Conservation (phyloP, 2,113 vertebrate genomes). For the Mastomys coucha region DNA sequence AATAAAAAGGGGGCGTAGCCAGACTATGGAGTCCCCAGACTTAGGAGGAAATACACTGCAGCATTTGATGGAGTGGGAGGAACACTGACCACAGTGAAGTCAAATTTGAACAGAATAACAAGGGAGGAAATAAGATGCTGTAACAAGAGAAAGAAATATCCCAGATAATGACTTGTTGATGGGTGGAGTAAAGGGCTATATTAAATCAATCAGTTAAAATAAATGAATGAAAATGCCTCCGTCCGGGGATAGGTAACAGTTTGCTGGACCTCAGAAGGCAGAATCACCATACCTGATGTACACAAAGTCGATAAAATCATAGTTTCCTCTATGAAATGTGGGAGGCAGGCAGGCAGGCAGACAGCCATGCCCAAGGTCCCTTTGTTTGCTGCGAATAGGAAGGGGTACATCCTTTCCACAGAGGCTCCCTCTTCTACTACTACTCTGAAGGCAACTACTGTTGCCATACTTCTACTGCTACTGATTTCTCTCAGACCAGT, state of each 20-base stretch:
- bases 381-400: too few species aligned
- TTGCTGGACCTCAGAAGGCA: not conserved
- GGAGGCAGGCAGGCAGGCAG: not conserved
- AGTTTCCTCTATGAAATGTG: not conserved
- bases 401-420: not conserved
- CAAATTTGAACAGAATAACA: slow-evolving; percentile 47
- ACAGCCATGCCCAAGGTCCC: not conserved
- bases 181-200: not conserved
- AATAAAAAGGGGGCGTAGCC: not conserved
- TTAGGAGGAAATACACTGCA: not conserved
- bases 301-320: not conserved
- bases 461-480: not conserved
- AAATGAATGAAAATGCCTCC: not conserved
- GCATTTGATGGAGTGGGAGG: not conserved
- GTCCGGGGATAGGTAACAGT: not conserved
- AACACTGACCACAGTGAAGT: not conserved
- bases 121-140: slow-evolving; percentile 4
- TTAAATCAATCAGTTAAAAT: slow-evolving; percentile 21
- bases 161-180: not conserved
- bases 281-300: not conserved
- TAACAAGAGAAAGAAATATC: slow-evolving; percentile 31
- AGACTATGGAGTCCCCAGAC: not conserved
- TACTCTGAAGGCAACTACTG: not conserved
- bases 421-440: not conserved
- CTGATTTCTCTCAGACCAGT: not conserved